Base-by-base conservation (phyloP, 2,113 vertebrate genomes). In the Micronycteris hirsuta region DNA sequence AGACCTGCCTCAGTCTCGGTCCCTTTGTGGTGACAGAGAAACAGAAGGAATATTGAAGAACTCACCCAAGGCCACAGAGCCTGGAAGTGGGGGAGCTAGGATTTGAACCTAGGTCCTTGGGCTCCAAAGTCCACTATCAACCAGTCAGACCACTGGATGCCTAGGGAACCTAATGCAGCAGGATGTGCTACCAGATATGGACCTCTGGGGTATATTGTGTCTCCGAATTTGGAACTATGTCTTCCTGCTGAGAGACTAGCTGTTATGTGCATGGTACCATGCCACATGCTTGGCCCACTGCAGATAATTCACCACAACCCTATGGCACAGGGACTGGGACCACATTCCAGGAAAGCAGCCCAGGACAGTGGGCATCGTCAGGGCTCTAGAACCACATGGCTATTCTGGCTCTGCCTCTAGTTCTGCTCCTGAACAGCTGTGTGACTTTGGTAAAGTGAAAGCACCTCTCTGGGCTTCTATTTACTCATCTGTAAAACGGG, bases 201-300 rank as follows among this genome's bases (percentile, higher is more conserved):
- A 14, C 19, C 71, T 36, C 91, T 54, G 58, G 61, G 16, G 82
- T 26, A 36, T 43, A 15, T 71, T 28, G 31, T 9, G 12, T 65
- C 54, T 81, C 41, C 2, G 24, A 58, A 71, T 61, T 20, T 71
- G 56, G 56, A 58, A 15, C 84, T 26, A 17, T 41, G 54, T 61
- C 26, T 61, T 67, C 31, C 71, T 80, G 49, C 33, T 33, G 45
- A 41, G n/a, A 76, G 81, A 41, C 26, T 3, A 11, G n/a, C 65
- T 22, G 28, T 15, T 24, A 11, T 7, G 22, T 24, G 28, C 24
- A 0, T 7, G 16, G 58, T 4, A 4, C 28, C 2, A 2, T 45
- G 61, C 31, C 36, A 36, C 38, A 0, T 9, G 24, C 84, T 47
- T 71, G 74, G 65, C 74, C 20, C 54, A 11, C 43, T n/a, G 45